These are phyloP conservation scores for human (Homo sapiens) DNA, from an alignment of 2,113 vertebrate genomes.

Conservation along the genomic window DNA sequence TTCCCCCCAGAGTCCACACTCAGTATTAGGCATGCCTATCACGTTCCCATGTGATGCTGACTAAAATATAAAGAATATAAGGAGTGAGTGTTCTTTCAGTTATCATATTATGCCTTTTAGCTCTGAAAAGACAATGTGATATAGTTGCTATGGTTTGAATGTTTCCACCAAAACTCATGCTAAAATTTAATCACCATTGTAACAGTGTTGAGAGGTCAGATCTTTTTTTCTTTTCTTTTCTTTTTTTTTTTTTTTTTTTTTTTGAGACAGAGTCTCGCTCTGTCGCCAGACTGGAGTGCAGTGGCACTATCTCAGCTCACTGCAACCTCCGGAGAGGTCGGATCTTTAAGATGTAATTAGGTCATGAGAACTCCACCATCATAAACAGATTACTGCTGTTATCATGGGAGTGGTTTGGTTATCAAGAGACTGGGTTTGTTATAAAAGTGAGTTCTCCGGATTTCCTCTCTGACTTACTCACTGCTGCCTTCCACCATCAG, in stretches of 20 bases:
- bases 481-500: not conserved
- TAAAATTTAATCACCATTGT: not conserved
- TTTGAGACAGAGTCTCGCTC: too few relatives aligned
- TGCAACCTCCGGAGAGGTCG: not conserved
- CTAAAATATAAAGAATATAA: not conserved
- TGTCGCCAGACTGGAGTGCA: too few relatives aligned
- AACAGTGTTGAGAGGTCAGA: not conserved
- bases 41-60: not conserved
- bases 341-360: not conserved
- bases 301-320: too few relatives aligned
- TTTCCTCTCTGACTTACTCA: not conserved
- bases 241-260: too few relatives aligned
- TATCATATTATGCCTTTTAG: not conserved
- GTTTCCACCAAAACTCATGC: not conserved
- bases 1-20: not conserved
- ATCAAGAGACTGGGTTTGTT: not conserved
- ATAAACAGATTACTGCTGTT: not conserved
- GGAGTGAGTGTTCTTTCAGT: not conserved
- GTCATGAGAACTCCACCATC: not conserved
- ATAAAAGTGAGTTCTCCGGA: not conserved
- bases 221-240: not conserved
- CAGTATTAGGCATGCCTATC: not conserved
- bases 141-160: not conserved
- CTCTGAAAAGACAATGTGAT: not conserved
- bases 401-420: not conserved